Conservation (phyloP, 2,888 invertebrate species). For the Leptopterna dolabrata region DNA sequence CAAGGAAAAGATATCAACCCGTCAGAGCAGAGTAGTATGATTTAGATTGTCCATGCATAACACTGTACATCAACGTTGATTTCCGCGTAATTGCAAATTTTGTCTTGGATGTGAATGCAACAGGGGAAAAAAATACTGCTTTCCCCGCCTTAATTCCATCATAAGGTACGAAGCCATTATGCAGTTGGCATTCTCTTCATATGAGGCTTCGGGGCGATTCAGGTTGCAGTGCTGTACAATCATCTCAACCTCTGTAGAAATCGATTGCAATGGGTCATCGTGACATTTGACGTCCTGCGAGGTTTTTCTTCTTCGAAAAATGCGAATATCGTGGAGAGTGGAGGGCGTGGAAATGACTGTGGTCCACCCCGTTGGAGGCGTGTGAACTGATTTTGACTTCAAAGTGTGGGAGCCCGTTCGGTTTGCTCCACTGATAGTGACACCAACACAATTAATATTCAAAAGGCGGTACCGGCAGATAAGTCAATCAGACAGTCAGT, state of each 20-base stretch:
- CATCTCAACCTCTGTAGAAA: background rate
- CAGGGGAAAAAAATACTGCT: background rate
- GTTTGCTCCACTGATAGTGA: constrained; percentile 47
- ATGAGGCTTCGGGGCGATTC: background rate
- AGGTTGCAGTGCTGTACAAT: background rate
- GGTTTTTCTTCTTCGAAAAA: too few relatives aligned
- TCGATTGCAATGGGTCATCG: background rate
- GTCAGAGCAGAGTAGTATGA: background rate
- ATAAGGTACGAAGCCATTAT: background rate
- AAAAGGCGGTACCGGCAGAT: constrained; percentile 51
- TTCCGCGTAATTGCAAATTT: background rate
- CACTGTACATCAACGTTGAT: background rate
- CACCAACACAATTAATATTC: constrained; percentile 51
- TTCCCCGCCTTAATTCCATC: background rate
- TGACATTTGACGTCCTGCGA: background rate
- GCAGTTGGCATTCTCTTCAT: background rate
- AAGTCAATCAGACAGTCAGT: constrained; percentile 49
- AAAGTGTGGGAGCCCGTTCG: background rate
- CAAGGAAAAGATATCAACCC: background rate
- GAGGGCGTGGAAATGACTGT: too few relatives aligned
- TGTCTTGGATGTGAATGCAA: background rate
- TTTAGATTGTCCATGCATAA: background rate
- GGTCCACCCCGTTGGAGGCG: background rate
- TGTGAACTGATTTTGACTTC: constrained; percentile 30
- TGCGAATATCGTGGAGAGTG: too few relatives aligned